A percentile compares a stretch with the other conserved stretches of the same genome.
Evolutionary conservation across 2,888 invertebrate genomes (phyloP).

Genomic region (Andrena hattorfiana): DNA sequence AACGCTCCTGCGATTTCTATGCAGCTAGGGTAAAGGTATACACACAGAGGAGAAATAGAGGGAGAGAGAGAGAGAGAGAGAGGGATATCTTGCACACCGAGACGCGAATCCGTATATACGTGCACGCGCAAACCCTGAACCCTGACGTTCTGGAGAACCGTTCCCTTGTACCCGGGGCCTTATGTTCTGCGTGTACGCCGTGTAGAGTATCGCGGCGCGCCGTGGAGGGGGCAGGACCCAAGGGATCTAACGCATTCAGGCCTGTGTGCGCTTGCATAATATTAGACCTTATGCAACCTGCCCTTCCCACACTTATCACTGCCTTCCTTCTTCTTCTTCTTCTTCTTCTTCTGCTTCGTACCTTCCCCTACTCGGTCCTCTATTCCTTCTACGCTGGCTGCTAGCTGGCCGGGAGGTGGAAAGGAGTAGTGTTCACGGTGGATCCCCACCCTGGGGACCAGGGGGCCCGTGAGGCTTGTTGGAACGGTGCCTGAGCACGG

Average conservation of each 20-base stretch:
- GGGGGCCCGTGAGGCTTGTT: constrained; percentile 58
- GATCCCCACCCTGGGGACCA: constrained; percentile 59
- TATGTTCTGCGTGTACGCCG: constrained; percentile 79
- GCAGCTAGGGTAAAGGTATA: constrained; percentile 75
- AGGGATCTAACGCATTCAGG: constrained; percentile 81
- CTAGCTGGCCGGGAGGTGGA: constrained; percentile 49
- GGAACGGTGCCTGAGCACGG: constrained; percentile 63
- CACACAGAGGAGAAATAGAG: constrained; percentile 46
- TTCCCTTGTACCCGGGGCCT: constrained; percentile 74
- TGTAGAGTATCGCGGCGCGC: constrained; percentile 56
- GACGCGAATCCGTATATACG: constrained; percentile 62
- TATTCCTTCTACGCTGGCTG: constrained; percentile 5
- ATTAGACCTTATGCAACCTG: constrained; percentile 84
- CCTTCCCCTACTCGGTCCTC: constrained; percentile 48
- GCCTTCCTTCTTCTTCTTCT: constrained; percentile 73
- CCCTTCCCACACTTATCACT: constrained; percentile 85
- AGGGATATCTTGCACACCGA: constrained; percentile 40
- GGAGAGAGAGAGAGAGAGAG: not conserved
- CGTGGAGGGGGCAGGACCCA: constrained; percentile 53
- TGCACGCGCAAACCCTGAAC: constrained; percentile 67
- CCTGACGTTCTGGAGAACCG: constrained; percentile 71
- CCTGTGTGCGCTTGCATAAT: constrained; percentile 82
- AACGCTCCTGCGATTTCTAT: constrained; percentile 82
- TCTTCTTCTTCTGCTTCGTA: constrained; percentile 51
- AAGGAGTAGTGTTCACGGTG: constrained; percentile 59